Percentiles rank a stretch among this genome's conserved stretches.
Evolutionary conservation across 2,113 vertebrate species (phyloP).

Genomic region (Anthoscopus minutus): DNA sequence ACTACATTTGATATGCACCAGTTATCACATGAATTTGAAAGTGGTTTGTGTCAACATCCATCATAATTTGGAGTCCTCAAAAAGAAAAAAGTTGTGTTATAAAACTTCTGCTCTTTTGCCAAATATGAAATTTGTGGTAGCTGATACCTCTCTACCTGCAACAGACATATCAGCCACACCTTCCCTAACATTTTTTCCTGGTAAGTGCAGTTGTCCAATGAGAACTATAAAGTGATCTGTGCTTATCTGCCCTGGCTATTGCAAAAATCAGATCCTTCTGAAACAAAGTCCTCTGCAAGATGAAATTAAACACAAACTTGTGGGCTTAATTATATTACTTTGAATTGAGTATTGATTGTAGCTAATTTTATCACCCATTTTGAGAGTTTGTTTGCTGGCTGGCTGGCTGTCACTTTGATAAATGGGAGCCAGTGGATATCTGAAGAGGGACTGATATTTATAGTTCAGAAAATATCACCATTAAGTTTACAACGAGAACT

Average conservation of each 20-base stretch:
- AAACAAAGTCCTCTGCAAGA: not conserved
- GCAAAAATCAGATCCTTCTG: not conserved
- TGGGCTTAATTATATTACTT: slow-evolving; percentile 28
- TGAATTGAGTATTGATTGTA: slow-evolving; percentile 24
- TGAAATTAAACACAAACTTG: not conserved
- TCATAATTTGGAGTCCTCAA: not conserved
- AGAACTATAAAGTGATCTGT: not conserved
- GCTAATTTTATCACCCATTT: slow-evolving; percentile 30
- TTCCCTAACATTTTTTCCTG: not conserved
- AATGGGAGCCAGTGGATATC: not conserved
- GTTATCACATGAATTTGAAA: not conserved
- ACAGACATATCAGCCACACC: not conserved
- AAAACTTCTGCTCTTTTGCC: not conserved
- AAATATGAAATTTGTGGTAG: not conserved
- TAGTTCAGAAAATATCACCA: not conserved
- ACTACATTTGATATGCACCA: not conserved
- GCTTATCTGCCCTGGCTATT: not conserved
- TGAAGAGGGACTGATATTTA: not conserved
- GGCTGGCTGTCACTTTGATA: slow-evolving; percentile 52
- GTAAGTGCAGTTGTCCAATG: not conserved
- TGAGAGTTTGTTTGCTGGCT: not conserved
- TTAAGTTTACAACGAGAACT: not conserved
- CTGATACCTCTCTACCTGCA: not conserved
- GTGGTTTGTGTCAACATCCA: not conserved
- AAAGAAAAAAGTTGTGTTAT: not conserved